Conservation (phyloP, 1,140 invertebrate genomes). For the Parapsyche elsis region DNA sequence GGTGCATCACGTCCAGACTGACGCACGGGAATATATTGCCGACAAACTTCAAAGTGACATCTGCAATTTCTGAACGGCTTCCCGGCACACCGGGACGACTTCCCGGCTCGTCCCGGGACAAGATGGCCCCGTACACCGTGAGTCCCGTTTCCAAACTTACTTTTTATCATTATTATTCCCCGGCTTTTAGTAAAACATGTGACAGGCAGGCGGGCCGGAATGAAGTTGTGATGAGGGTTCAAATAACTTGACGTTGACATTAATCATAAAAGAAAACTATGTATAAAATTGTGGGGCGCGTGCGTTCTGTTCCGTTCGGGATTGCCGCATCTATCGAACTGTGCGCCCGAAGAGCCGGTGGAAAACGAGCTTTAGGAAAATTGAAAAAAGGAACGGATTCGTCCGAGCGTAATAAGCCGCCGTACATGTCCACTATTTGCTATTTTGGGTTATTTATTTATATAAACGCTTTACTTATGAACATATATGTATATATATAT, state of each 20-base stretch:
- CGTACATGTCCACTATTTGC: neutral
- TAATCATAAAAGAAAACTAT: conserved; percentile 47
- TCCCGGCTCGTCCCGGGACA: neutral
- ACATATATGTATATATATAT: neutral
- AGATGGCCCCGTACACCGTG: neutral
- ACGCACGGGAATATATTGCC: conserved; percentile 42
- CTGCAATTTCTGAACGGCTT: conserved; percentile 33
- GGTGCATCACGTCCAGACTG: neutral
- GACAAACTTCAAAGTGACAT: conserved; percentile 51
- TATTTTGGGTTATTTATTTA: neutral
- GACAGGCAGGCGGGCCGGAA: conserved; percentile 32
- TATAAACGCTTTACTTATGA: neutral
- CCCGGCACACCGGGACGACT: neutral
- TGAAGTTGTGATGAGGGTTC: conserved; percentile 49
- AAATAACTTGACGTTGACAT: conserved; percentile 42
- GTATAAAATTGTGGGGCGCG: conserved; percentile 25
- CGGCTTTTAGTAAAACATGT: conserved; percentile 45
- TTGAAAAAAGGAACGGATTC: conserved; percentile 13
- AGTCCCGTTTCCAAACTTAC: conserved; percentile 29
- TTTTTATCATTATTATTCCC: conserved; percentile 46
- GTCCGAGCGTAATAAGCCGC: conserved; percentile 14
- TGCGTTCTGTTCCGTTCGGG: too few species aligned
- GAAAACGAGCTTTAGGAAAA: conserved; percentile 30
- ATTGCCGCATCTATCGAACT: neutral
- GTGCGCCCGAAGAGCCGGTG: neutral